Base-by-base conservation (phyloP, 2,797 vertebrate genomes). In the Oreonectes daqikongensis region DNA sequence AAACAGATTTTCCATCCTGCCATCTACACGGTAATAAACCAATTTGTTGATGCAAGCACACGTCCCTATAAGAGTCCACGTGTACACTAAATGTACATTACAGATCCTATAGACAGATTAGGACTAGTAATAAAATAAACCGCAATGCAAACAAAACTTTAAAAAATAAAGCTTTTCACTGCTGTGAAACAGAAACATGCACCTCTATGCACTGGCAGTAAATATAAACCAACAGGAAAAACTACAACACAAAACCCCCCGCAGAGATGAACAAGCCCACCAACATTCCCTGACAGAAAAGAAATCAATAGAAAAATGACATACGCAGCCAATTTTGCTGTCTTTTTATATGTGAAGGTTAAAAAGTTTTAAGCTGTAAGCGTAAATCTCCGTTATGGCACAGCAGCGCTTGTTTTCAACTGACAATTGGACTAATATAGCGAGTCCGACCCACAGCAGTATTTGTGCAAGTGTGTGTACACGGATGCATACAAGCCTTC, bases 351-450 rank as follows among this genome's bases (percentile, higher is more conserved):
- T 9, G 53, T 50, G 42, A 69, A 69, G 53, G 74, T 76, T 76
- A 76, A 76, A 69, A 76, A 76, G 64, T 69, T 60, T 35, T 30
- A 69, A 76, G 59, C 14, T 48, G 53, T 30, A n/a, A 68, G 55
- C 6, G 4, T 50, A 69, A 68, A 76, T 69, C 65, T 42, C 12
- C 69, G 42, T 50, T 76, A 38, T 50, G n/a, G 40, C 20, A 68
- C 42, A 46, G 61, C 61, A 30, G 48, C 48, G 28, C 48, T 66
- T 66, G 32, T 55, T 74, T 74, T 50, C 52, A 42, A 42, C 72
- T 55, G 72, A 66, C 61, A 74, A 32, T 44, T 74, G 72, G 32
- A 74, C 40, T 66, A 44, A 66, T 55, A 65, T 26, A 44, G 53
- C 24, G 22, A 76, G 40, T 69, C 20, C 42, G 38, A 68, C 64